These are phyloP conservation scores for Tauraco hartlaubi DNA, from an alignment of 2,797 vertebrate species.

Conservation along the genomic window DNA sequence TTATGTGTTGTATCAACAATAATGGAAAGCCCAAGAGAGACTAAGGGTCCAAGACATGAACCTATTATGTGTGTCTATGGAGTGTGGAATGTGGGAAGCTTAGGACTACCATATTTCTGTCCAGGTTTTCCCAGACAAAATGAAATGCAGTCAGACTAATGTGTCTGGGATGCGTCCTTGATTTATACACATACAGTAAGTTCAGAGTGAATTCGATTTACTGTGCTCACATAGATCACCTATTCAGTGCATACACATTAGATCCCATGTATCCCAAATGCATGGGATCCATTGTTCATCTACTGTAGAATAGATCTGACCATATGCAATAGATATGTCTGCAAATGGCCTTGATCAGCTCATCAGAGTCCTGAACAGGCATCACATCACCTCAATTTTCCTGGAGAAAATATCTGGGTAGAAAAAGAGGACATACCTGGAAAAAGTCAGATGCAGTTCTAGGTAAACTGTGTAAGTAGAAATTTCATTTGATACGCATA, in stretches of 20 bases:
- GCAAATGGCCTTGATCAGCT: not conserved
- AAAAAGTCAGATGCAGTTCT: not conserved
- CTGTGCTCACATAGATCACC: slow-evolving; percentile 16
- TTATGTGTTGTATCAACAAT: slow-evolving; percentile 62
- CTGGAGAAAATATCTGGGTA: not conserved
- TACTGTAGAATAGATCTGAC: not conserved
- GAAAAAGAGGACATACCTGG: not conserved
- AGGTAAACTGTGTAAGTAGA: not conserved
- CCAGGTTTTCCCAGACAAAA: slow-evolving; percentile 67
- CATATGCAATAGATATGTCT: not conserved
- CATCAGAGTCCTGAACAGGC: not conserved
- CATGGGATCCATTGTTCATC: not conserved
- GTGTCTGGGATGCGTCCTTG: slow-evolving; percentile 65
- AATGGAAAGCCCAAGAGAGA: slow-evolving; percentile 51
- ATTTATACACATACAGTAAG: slow-evolving; percentile 43
- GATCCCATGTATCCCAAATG: not conserved
- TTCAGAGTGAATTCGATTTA: slow-evolving; percentile 23
- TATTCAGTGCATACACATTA: not conserved
- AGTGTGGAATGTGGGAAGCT: slow-evolving; percentile 64
- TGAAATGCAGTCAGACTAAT: slow-evolving; percentile 73
- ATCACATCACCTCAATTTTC: not conserved
- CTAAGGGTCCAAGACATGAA: slow-evolving; percentile 41
- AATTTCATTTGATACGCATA: not conserved
- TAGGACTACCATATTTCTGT: slow-evolving; percentile 72
- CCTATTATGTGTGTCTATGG: slow-evolving; percentile 32